Conservation (phyloP, 2,797 vertebrate genomes). For the Morus bassanus region DNA sequence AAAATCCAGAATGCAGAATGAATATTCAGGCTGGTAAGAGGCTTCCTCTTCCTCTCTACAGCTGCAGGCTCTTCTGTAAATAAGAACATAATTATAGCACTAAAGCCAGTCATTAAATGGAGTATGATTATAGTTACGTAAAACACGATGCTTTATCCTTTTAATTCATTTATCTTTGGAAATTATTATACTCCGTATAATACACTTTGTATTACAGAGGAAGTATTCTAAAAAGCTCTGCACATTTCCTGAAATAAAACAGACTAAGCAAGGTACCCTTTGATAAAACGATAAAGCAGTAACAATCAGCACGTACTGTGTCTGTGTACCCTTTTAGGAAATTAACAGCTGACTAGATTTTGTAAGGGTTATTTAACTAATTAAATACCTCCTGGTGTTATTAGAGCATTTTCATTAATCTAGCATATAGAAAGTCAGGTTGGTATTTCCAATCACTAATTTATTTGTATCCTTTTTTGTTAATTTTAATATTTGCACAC, state of each 20-base stretch:
- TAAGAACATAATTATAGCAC: conserved; percentile 31
- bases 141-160: conserved; percentile 7
- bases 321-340: background rate
- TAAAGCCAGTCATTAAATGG: background rate
- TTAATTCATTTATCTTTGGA: conserved; percentile 3
- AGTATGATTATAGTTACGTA: background rate
- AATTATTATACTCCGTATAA: background rate
- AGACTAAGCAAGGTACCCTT: background rate
- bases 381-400: background rate
- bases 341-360: background rate
- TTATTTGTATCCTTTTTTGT: background rate
- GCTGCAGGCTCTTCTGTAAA: conserved; percentile 74
- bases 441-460: background rate
- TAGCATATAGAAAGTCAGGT: background rate
- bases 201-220: background rate
- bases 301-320: background rate
- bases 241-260: background rate
- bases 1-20: conserved; percentile 95
- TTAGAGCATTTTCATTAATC: background rate
- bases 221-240: background rate
- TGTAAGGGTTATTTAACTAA: background rate
- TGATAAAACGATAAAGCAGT: background rate
- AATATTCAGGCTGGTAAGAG: conserved; percentile 86
- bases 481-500: background rate
- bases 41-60: conserved; percentile 79